phyloP scores from a whole-genome alignment of 2,797 vertebrate species.

The Pithecia hirsuta region DNA sequence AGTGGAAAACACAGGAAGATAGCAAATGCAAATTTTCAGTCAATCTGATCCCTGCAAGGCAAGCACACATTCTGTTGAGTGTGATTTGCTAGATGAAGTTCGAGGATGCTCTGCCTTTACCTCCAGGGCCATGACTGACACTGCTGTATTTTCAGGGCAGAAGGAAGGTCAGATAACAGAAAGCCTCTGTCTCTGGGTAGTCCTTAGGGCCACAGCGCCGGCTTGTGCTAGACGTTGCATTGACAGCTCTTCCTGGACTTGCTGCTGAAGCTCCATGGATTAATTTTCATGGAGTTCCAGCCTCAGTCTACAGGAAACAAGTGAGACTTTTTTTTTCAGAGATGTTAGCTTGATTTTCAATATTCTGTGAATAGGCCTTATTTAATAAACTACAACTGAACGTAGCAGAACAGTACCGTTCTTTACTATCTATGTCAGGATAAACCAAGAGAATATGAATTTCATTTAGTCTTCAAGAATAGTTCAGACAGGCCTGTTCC shows the following conservation, averaged over 20 bases:
- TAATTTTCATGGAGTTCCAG: neutral
- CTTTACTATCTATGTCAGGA: neutral
- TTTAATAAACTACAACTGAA: neutral
- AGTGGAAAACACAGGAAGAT: neutral
- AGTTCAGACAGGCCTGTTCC: neutral
- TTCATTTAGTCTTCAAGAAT: neutral
- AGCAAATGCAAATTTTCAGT: neutral
- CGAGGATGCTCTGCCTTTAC: neutral
- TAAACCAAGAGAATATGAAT: neutral
- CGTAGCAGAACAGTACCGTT: neutral
- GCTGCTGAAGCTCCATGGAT: neutral
- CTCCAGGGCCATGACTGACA: neutral
- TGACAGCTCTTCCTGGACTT: neutral
- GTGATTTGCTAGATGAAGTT: neutral
- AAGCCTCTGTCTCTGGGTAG: neutral
- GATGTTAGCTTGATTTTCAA: neutral
- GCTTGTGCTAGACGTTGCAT: neutral
- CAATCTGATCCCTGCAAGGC: neutral
- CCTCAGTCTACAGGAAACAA: neutral
- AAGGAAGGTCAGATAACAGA: neutral
- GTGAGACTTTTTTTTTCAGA: neutral
- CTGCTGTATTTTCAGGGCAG: neutral
- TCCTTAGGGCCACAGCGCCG: neutral
- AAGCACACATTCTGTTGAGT: neutral
- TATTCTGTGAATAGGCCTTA: neutral